These are phyloP conservation scores for Pitta sordida DNA, from an alignment of 2,113 vertebrate genomes.

Conservation along the genomic window DNA sequence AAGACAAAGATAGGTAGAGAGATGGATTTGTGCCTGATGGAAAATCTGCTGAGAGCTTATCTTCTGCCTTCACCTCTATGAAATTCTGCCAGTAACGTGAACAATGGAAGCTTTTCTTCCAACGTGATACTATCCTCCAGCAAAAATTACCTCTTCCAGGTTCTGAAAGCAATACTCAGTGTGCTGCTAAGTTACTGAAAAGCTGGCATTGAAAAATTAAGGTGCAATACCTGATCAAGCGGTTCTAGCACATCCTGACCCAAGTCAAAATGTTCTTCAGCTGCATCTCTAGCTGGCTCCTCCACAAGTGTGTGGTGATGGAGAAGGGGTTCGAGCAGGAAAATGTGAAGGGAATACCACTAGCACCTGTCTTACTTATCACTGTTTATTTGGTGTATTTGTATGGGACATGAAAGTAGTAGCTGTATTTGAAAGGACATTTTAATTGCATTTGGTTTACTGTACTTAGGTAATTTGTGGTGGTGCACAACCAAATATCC, in stretches of 20 bases:
- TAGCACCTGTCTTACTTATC: not conserved
- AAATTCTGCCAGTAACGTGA: conserved; percentile 19
- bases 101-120: conserved; percentile 22
- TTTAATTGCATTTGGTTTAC: not conserved
- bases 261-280: not conserved
- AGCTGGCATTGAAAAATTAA: not conserved
- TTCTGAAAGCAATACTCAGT: not conserved
- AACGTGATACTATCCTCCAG: not conserved
- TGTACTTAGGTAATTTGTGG: not conserved
- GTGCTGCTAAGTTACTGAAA: not conserved
- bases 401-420: not conserved
- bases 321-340: not conserved
- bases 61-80: not conserved
- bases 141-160: not conserved
- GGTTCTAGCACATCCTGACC: not conserved
- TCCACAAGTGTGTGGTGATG: not conserved
- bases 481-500: not conserved
- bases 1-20: not conserved
- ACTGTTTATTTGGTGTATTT: not conserved
- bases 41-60: conserved; percentile 13
- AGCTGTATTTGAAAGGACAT: not conserved
- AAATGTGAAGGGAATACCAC: not conserved
- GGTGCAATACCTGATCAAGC: not conserved
- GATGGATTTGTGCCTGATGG: not conserved
- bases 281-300: not conserved